Evolutionary conservation across 1,140 invertebrate genomes (phyloP).

Genomic region (Drosophila triauraria): DNA sequence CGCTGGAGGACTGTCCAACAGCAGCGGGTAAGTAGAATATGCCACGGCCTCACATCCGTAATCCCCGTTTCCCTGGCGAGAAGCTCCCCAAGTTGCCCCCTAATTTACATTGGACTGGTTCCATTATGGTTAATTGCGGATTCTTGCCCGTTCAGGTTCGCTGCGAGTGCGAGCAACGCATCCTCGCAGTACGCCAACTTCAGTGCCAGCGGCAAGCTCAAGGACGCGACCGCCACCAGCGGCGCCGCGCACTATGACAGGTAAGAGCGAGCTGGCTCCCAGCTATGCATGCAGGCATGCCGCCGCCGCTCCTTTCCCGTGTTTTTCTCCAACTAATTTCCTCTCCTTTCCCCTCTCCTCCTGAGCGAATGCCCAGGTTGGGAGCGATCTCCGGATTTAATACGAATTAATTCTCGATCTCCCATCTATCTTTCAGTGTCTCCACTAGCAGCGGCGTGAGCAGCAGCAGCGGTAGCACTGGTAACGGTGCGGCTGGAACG

Average conservation of each 20-base stretch:
- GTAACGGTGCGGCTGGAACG: constrained; percentile 71
- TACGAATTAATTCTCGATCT: constrained; percentile 6
- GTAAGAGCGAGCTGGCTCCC: constrained; percentile 48
- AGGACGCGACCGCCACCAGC: constrained; percentile 71
- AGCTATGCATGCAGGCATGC: constrained; percentile 11
- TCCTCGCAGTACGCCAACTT: constrained; percentile 84
- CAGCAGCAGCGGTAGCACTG: constrained; percentile 84
- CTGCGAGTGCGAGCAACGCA: constrained; percentile 79
- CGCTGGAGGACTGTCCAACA: constrained; percentile 83
- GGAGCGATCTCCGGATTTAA: no score
- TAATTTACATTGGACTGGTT: constrained; percentile 26
- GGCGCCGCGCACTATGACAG: constrained; percentile 79
- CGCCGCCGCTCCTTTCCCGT: constrained; percentile 2
- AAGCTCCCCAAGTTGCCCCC: background rate
- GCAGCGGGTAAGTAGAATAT: constrained; percentile 78
- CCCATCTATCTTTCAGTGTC: constrained; percentile 59
- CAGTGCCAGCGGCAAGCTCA: constrained; percentile 81
- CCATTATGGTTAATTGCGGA: constrained; percentile 34
- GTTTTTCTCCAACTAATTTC: constrained; percentile 22
- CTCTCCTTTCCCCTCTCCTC: background rate
- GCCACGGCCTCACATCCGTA: constrained; percentile 4
- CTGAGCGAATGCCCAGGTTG: background rate
- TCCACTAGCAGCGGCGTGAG: constrained; percentile 86
- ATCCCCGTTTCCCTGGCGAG: constrained; percentile 2
- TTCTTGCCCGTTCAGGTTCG: constrained; percentile 64